Percentiles rank a stretch among this genome's conserved stretches.
phyloP scores from a whole-genome alignment of 2,113 vertebrate genomes.

The Tonatia bakeri region DNA sequence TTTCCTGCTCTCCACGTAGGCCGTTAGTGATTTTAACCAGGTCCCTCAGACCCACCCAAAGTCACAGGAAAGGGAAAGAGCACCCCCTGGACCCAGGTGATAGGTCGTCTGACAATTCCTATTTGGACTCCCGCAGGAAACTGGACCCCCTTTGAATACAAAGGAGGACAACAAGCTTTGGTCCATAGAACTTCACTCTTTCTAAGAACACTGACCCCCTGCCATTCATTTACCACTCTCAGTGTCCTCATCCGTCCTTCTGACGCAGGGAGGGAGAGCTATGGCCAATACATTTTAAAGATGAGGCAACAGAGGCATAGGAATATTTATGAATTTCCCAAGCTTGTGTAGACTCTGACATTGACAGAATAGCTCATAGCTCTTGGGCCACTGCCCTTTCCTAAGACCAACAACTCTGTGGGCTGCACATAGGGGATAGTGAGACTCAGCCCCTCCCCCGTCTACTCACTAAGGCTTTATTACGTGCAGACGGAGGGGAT shows the following conservation, averaged over 20 bases:
- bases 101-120: not conserved
- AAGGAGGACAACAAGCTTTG: constrained; percentile 10
- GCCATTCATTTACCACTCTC: not conserved
- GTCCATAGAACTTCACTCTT: not conserved
- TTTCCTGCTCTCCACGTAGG: not conserved
- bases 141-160: not conserved
- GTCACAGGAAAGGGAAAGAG: not conserved
- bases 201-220: not conserved
- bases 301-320: not conserved
- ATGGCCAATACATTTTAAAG: not conserved
- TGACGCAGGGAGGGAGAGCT: not conserved
- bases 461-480: not conserved
- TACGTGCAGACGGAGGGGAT: not conserved
- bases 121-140: not conserved
- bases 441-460: not conserved
- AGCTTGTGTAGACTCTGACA: not conserved
- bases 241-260: not conserved
- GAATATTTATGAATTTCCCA: not conserved
- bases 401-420: not conserved
- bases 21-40: not conserved
- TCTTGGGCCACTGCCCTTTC: not conserved
- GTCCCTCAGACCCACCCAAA: not conserved
- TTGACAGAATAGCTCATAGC: not conserved
- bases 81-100: not conserved
- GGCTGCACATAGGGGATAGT: not conserved